These are phyloP conservation scores for Crotalus helleri DNA, from an alignment of 2,113 vertebrate genomes.

Conservation along the genomic window DNA sequence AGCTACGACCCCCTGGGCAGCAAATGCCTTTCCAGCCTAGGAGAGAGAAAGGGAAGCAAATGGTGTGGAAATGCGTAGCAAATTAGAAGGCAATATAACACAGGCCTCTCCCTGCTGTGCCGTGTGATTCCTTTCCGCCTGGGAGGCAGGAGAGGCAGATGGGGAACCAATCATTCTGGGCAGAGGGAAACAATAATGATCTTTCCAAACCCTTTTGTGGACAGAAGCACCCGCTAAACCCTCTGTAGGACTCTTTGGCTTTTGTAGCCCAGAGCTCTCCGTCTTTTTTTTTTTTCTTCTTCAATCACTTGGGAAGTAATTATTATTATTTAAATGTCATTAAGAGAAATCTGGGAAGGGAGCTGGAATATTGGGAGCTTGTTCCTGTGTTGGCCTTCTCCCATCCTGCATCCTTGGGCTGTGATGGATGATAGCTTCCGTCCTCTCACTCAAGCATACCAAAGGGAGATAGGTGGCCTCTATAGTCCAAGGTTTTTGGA, in stretches of 20 bases:
- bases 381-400: background rate
- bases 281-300: background rate
- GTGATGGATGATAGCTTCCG: background rate
- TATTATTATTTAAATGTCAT: background rate
- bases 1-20: conserved; percentile 51
- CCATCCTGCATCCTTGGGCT: background rate
- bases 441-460: background rate
- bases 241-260: background rate
- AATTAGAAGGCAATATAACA: conserved; percentile 59
- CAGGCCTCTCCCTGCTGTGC: conserved; percentile 36
- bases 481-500: background rate
- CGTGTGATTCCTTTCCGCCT: conserved; percentile 29
- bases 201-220: background rate
- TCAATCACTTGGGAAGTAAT: background rate
- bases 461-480: background rate
- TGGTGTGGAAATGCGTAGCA: conserved; percentile 67
- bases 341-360: background rate
- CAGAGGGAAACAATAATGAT: background rate
- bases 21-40: conserved; percentile 40
- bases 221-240: background rate
- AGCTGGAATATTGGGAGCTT: background rate
- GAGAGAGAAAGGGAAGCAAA: conserved; percentile 64
- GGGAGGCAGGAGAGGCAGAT: background rate
- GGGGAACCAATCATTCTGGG: conserved; percentile 48
- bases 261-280: background rate